Evolutionary conservation across 2,888 invertebrate genomes (phyloP).

Genomic region (Abrostola triplasia): DNA sequence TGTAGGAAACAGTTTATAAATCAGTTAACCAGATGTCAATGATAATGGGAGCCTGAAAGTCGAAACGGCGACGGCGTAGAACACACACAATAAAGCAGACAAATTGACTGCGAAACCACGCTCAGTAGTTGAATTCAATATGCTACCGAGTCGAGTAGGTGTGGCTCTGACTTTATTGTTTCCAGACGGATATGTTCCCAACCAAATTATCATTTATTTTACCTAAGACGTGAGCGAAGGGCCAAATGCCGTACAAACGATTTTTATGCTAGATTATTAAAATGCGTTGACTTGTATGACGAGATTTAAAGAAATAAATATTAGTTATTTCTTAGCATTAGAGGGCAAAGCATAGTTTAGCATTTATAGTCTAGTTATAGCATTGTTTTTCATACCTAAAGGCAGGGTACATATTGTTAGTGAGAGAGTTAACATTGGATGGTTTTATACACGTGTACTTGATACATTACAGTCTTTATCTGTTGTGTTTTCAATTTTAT

Average conservation of each 20-base stretch:
- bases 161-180: slow-evolving; percentile 78
- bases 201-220: slow-evolving; percentile 59
- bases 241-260: slow-evolving; percentile 8
- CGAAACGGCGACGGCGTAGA: slow-evolving; percentile 66
- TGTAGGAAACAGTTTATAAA: slow-evolving; percentile 54
- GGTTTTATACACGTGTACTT: background rate
- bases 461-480: slow-evolving; percentile 1
- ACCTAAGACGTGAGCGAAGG: slow-evolving; percentile 39
- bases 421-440: background rate
- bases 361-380: no score
- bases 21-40: slow-evolving; percentile 56
- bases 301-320: slow-evolving; percentile 12
- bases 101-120: slow-evolving; percentile 81
- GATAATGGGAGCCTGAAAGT: slow-evolving; percentile 62
- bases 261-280: slow-evolving; percentile 4
- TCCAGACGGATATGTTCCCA: slow-evolving; percentile 72
- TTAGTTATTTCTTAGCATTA: slow-evolving; percentile 17
- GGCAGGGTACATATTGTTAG: slow-evolving; percentile 6
- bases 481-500: background rate
- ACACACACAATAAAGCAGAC: slow-evolving; percentile 81
- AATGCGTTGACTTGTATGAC: slow-evolving; percentile 11
- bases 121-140: slow-evolving; percentile 75
- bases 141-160: slow-evolving; percentile 68
- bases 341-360: slow-evolving; percentile 8
- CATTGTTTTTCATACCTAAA: slow-evolving; percentile 4